Evolutionary conservation across 2,113 vertebrate species (phyloP).

Genomic region (Chlamydotis undulata): DNA sequence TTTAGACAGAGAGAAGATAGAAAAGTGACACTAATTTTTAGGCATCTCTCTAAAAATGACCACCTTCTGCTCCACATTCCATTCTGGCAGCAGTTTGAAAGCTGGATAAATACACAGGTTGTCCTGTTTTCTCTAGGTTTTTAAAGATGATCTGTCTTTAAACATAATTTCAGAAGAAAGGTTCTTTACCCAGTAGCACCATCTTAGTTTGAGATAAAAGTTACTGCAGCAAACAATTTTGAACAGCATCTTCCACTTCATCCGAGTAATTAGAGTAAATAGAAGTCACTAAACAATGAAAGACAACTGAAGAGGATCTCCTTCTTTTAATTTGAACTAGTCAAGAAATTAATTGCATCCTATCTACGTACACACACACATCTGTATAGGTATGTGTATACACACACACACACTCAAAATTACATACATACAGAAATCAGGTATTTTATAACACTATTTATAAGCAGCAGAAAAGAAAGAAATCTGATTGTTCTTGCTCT

Average conservation of each 20-base stretch:
- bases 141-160: neutral
- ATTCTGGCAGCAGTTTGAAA: neutral
- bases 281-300: neutral
- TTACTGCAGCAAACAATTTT: neutral
- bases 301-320: neutral
- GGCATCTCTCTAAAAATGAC: neutral
- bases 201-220: neutral
- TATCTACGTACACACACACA: neutral
- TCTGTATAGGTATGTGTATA: neutral
- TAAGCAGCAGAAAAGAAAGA: neutral
- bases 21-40: slow-evolving; percentile 10
- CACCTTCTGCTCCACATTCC: neutral
- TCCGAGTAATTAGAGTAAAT: neutral
- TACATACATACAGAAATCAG: neutral
- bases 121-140: neutral
- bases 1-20: neutral
- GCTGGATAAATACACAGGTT: neutral
- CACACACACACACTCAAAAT: neutral
- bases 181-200: neutral
- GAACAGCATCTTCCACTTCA: neutral
- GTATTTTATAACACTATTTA: neutral
- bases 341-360: neutral
- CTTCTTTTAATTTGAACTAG: neutral
- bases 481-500: neutral
- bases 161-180: neutral